A percentile compares a stretch with the other conserved stretches of the same genome.
Conservation (phyloP, 2,113 vertebrate species). For the Noctilio leporinus region DNA sequence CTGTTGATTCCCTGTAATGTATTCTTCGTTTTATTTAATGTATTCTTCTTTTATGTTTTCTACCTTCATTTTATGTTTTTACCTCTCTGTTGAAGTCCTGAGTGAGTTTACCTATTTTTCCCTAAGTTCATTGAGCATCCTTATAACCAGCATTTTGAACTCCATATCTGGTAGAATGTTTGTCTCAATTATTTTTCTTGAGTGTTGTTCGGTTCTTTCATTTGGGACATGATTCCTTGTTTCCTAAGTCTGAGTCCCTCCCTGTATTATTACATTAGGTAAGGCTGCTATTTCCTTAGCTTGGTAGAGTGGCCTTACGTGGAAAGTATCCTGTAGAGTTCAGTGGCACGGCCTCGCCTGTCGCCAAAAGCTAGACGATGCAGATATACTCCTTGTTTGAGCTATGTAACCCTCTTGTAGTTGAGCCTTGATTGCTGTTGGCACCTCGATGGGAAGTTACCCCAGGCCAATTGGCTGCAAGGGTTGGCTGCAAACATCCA, state of each 20-base stretch:
- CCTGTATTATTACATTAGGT: not conserved
- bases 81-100: no score
- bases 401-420: not conserved
- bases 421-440: not conserved
- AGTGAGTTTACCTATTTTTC: no score
- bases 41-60: no score
- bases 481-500: not conserved
- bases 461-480: not conserved
- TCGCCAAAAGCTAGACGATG: not conserved
- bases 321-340: not conserved
- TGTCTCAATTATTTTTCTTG: not conserved
- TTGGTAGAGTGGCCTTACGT: not conserved
- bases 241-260: not conserved
- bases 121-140: no score
- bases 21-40: no score
- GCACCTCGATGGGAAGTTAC: not conserved
- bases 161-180: not conserved
- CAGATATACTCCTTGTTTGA: not conserved
- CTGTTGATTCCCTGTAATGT: no score
- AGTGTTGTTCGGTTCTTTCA: not conserved
- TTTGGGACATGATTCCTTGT: not conserved
- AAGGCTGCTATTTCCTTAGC: not conserved
- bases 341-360: not conserved
- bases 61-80: no score
- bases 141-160: not conserved